Conservation (phyloP, 2,888 invertebrate species). For the Lymantria dispar region DNA sequence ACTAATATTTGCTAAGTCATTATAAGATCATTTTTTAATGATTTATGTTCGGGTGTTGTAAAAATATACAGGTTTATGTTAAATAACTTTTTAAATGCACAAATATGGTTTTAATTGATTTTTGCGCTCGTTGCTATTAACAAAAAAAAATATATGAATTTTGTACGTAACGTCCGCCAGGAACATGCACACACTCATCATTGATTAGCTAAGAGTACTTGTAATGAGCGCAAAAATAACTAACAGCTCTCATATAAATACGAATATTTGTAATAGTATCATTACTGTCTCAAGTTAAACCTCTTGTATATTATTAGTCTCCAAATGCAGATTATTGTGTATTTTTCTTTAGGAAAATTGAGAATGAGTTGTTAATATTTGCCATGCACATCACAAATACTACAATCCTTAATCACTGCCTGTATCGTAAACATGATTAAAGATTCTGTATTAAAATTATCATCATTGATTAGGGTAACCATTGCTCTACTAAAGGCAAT, state of each 20-base stretch:
- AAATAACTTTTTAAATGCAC: conserved; percentile 24
- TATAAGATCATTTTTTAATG: conserved; percentile 20
- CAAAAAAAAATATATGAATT: neutral
- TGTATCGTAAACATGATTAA: too few species aligned
- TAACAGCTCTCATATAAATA: neutral
- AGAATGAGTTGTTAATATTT: too few species aligned
- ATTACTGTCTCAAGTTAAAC: conserved; percentile 34
- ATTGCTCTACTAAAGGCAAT: too few species aligned
- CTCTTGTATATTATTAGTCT: conserved; percentile 26
- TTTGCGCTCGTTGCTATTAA: neutral
- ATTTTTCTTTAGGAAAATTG: too few species aligned
- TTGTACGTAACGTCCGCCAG: neutral
- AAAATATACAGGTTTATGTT: conserved; percentile 50
- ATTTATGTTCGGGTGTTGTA: conserved; percentile 20
- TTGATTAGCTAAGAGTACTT: neutral
- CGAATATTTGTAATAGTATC: conserved; percentile 17
- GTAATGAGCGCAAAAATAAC: neutral
- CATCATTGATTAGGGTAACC: too few species aligned
- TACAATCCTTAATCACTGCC: too few species aligned
- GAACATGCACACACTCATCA: neutral
- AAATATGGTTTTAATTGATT: conserved; percentile 7
- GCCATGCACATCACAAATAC: too few species aligned
- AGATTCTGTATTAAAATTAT: too few species aligned
- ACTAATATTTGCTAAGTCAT: conserved; percentile 39
- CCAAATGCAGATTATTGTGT: conserved; percentile 21